Base-by-base conservation (phyloP, 2,888 invertebrate genomes). In the Trachelus stipa region DNA sequence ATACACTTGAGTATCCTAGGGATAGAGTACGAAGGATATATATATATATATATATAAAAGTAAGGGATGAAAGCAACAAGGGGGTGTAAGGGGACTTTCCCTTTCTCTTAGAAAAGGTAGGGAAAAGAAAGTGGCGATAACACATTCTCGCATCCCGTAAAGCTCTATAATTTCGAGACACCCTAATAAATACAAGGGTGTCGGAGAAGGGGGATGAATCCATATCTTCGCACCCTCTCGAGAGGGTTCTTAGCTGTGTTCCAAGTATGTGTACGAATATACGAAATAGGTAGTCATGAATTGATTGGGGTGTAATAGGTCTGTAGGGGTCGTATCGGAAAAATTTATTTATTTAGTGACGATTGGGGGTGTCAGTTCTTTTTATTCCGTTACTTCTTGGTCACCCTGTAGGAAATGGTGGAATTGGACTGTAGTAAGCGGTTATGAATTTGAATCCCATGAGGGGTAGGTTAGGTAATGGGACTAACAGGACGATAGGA, bases 271-370 rank as follows among this genome's bases (percentile, higher is more conserved):
- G 23, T 9, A 23, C 73, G 69, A 30, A 78, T 68, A n/a, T 37
- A 12, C 56, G 68, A 69, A 33, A 35, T 15, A 73, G n/a, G 15
- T 73, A 35, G 23, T 35, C 73, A 34, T 56, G 56, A 56, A 56
- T 56, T 56, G 56, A 56, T 56, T 23, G 9, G 9, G 6, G 9
- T 23, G 56, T 23, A 56, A 9, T 9, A 23, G 56, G 56, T 23
- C 23, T 23, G 9, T 23, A 6, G 23, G 15, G 15, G 56, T 56
- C 2, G 15, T 15, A 15, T 40, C 4, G 4, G 2, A 56, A 68
- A 68, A 77, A 81, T 79, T 80, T 79, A 81, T 80, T 80, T 76
- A 81, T 77, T 74, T 15, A 40, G 40, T 15, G 4, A 40, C 40
- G 15, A 40, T 15, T 6, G 15, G 15, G 40, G 40, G 15, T 40